Percentiles rank a stretch among this genome's conserved stretches.
Evolutionary conservation across 2,113 vertebrate species (phyloP).

Genomic region (Puma concolor): DNA sequence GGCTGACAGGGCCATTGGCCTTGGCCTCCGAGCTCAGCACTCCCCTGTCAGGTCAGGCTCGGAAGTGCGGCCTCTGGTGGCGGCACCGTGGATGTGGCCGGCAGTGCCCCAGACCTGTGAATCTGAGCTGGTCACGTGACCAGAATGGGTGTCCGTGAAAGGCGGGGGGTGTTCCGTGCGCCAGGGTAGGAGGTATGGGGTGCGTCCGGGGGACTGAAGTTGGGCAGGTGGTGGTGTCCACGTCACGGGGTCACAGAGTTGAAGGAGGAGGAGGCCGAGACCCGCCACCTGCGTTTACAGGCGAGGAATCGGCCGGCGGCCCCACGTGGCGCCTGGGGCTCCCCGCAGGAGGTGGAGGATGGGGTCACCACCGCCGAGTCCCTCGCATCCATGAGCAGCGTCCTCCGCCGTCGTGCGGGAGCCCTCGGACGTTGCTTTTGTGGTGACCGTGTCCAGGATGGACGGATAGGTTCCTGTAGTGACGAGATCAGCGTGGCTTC

Average conservation of each 20-base stretch:
- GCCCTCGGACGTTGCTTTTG: fast-evolving
- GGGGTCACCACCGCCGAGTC: fast-evolving
- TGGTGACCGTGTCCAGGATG: fast-evolving
- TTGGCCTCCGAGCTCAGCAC: too few species aligned
- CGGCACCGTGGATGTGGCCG: fast-evolving
- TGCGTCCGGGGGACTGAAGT: fast-evolving
- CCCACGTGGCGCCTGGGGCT: fast-evolving
- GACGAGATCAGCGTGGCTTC: fast-evolving
- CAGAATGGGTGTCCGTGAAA: fast-evolving
- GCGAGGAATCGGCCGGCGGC: fast-evolving
- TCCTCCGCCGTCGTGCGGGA: fast-evolving
- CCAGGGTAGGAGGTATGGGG: fast-evolving
- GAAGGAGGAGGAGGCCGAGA: neutral
- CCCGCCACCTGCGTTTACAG: fast-evolving
- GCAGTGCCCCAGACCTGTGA: neutral
- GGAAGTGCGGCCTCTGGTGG: fast-evolving
- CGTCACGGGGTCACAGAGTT: fast-evolving
- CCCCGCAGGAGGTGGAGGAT: neutral
- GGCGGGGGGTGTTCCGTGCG: fast-evolving
- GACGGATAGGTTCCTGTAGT: neutral
- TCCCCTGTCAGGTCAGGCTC: fast-evolving
- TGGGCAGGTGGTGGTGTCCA: neutral
- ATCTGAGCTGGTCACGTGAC: too few species aligned
- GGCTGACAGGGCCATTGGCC: neutral
- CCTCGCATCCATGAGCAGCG: fast-evolving